Evolutionary conservation across 1,140 invertebrate genomes (phyloP).

Genomic region (Arctopsyche grandis): DNA sequence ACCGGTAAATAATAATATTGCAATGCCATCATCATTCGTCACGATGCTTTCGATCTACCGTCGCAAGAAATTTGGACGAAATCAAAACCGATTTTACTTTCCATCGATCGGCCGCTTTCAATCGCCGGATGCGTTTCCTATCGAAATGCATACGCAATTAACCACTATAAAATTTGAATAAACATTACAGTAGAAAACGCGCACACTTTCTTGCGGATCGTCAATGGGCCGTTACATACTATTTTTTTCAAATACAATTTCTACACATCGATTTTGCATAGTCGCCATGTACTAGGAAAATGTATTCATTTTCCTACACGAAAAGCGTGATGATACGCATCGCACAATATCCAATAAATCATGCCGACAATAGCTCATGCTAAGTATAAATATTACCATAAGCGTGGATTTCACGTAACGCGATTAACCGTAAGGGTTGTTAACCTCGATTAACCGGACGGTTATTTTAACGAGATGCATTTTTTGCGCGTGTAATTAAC

Average conservation of each 20-base stretch:
- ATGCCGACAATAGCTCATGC: background rate
- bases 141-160: background rate
- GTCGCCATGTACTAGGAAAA: background rate
- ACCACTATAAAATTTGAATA: background rate
- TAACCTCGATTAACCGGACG: constrained; percentile 2
- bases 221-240: background rate
- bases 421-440: constrained; percentile 6
- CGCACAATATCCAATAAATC: background rate
- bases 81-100: constrained; percentile 1
- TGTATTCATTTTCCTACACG: background rate
- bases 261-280: background rate
- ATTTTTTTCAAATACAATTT: background rate
- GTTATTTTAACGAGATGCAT: background rate
- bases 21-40: too few relatives aligned
- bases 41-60: background rate
- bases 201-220: background rate
- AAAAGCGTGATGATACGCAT: constrained; percentile 1
- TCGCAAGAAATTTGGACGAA: background rate
- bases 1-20: too few relatives aligned
- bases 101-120: background rate
- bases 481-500: too few relatives aligned
- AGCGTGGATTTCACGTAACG: background rate
- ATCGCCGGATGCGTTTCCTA: background rate
- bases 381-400: background rate
- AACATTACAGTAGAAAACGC: background rate